Conservation (phyloP, 2,888 invertebrate species). For the Patella depressa region DNA sequence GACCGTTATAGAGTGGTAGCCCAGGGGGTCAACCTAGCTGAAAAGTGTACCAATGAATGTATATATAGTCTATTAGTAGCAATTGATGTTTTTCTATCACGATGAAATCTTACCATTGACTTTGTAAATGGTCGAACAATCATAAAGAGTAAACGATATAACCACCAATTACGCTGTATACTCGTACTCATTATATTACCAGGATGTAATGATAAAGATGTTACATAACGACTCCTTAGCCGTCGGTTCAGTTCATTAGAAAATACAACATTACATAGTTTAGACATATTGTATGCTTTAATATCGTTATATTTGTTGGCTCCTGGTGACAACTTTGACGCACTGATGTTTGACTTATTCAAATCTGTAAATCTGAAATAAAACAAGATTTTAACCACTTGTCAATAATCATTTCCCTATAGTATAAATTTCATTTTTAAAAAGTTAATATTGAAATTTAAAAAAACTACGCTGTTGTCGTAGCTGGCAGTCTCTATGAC, state of each 20-base stretch:
- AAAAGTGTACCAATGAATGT: no score
- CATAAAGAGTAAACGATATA: slow-evolving; percentile 83
- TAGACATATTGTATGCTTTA: slow-evolving; percentile 88
- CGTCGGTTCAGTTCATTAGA: slow-evolving; percentile 80
- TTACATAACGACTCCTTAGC: slow-evolving; percentile 49
- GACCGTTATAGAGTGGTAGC: no score
- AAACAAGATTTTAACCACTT: no score
- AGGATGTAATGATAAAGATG: slow-evolving; percentile 64
- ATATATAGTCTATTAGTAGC: no score
- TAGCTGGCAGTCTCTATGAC: no score
- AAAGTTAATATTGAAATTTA: no score
- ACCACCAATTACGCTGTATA: slow-evolving; percentile 87
- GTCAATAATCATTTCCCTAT: no score
- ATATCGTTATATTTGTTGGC: slow-evolving; percentile 83
- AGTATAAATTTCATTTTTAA: no score
- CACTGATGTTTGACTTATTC: slow-evolving; percentile 65
- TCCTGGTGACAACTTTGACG: slow-evolving; percentile 78
- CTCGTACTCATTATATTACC: slow-evolving; percentile 87
- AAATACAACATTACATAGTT: slow-evolving; percentile 89
- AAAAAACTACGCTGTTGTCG: no score
- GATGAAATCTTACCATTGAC: slow-evolving; percentile 80
- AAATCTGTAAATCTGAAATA: slow-evolving; percentile 64
- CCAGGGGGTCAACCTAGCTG: no score
- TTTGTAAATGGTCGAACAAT: slow-evolving; percentile 94
- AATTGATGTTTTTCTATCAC: no score